A percentile compares a stretch with the other conserved stretches of the same genome.
These are phyloP conservation scores for Entomyzon cyanotis DNA, from an alignment of 2,113 vertebrate species.

Conservation along the genomic window DNA sequence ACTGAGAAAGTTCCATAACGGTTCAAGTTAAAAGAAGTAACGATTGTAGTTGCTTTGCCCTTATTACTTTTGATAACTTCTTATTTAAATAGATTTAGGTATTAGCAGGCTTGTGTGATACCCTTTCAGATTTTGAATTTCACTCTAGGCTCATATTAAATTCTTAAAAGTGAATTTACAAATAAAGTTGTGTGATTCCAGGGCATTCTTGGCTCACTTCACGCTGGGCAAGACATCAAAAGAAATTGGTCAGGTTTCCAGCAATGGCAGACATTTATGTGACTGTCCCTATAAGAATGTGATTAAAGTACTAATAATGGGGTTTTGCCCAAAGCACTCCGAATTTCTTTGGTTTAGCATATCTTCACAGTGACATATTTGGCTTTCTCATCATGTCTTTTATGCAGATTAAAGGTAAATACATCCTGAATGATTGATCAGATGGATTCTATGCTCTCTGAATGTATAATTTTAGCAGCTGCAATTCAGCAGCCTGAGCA, in stretches of 20 bases:
- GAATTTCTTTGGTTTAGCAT: slow-evolving; percentile 17
- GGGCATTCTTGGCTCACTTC: neutral
- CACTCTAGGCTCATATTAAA: neutral
- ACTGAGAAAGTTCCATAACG: neutral
- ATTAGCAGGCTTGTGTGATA: neutral
- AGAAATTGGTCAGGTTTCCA: slow-evolving; percentile 25
- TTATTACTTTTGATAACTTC: neutral
- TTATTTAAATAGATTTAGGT: neutral
- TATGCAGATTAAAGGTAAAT: slow-evolving; percentile 51
- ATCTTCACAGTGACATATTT: slow-evolving; percentile 8
- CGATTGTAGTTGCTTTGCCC: neutral
- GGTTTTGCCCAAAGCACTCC: slow-evolving; percentile 6
- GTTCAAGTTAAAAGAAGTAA: neutral
- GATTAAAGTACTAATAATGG: slow-evolving; percentile 45
- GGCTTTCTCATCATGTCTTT: slow-evolving; percentile 43
- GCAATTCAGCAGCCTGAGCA: neutral
- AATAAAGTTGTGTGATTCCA: neutral
- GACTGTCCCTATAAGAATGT: slow-evolving; percentile 37
- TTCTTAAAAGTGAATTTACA: slow-evolving; percentile 37
- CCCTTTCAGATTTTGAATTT: slow-evolving; percentile 14
- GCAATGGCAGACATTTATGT: slow-evolving; percentile 12
- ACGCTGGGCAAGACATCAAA: neutral
- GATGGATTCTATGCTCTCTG: neutral
- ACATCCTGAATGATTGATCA: slow-evolving; percentile 26
- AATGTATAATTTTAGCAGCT: neutral